phyloP scores from a whole-genome alignment of 2,888 invertebrate genomes.

The Rhamnusium bicolor region DNA sequence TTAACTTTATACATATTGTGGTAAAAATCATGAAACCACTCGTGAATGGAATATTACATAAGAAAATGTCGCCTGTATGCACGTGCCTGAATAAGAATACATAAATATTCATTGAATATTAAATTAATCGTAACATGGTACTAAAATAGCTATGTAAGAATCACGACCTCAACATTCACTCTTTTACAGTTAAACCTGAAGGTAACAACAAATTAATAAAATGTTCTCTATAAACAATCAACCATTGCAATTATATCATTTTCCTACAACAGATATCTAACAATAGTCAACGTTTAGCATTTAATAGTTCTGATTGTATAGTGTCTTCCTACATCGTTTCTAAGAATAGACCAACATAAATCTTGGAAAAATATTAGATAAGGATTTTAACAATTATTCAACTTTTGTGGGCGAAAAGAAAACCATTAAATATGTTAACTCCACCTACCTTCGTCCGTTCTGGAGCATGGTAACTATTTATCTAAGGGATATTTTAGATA shows the following conservation, averaged over 20 bases:
- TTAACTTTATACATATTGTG: background rate
- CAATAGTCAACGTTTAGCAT: background rate
- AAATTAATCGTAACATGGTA: conserved; percentile 16
- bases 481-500: no score
- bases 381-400: conserved; percentile 6
- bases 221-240: conserved; percentile 20
- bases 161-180: conserved; percentile 34
- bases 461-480: no score
- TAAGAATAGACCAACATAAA: conserved; percentile 20
- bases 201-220: conserved; percentile 14
- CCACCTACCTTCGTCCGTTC: conserved; percentile 6
- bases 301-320: background rate
- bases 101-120: conserved; percentile 12
- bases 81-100: background rate
- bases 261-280: background rate
- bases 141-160: conserved; percentile 31
- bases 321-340: conserved; percentile 40
- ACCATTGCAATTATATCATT: conserved; percentile 4
- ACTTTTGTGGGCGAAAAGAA: conserved; percentile 28
- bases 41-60: conserved; percentile 15
- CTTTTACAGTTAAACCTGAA: conserved; percentile 33
- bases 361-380: conserved; percentile 20
- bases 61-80: conserved; percentile 7
- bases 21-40: background rate
- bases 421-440: conserved; percentile 2